These are phyloP conservation scores for Apamea crenata DNA, from an alignment of 2,888 invertebrate species.

Conservation along the genomic window DNA sequence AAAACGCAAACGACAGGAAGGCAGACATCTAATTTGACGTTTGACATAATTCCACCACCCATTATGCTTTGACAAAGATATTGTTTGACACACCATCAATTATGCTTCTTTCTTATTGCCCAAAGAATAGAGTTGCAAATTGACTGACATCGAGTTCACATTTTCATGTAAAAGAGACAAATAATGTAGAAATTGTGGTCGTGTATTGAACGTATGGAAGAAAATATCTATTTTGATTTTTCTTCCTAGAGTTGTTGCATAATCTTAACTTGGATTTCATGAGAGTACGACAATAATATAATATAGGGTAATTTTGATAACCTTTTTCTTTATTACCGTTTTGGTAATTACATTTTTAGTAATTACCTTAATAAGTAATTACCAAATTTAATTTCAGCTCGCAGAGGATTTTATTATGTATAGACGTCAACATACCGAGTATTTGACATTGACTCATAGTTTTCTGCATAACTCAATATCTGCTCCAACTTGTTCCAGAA, in stretches of 20 bases:
- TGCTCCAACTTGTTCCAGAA: neutral
- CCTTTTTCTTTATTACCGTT: no score
- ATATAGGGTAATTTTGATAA: no score
- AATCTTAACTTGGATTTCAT: neutral
- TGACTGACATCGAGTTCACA: conserved; percentile 44
- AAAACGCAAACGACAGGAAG: conserved; percentile 87
- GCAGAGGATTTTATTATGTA: neutral
- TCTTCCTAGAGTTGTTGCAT: conserved; percentile 30
- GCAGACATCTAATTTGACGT: conserved; percentile 87
- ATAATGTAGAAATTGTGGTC: conserved; percentile 55
- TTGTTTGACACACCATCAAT: conserved; percentile 70
- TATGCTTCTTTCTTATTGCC: conserved; percentile 61
- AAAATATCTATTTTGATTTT: conserved; percentile 56
- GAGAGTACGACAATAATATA: neutral
- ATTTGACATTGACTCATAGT: neutral
- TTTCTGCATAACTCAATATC: neutral
- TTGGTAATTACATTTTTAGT: no score
- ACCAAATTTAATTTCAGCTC: neutral
- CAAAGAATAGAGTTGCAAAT: conserved; percentile 55
- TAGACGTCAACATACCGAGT: no score
- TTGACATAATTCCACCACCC: conserved; percentile 84
- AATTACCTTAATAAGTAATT: no score
- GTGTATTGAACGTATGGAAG: conserved; percentile 55
- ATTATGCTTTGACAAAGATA: conserved; percentile 79
- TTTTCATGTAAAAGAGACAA: conserved; percentile 46